Conservation (phyloP, 2,888 invertebrate genomes). For the Panopea generosa region DNA sequence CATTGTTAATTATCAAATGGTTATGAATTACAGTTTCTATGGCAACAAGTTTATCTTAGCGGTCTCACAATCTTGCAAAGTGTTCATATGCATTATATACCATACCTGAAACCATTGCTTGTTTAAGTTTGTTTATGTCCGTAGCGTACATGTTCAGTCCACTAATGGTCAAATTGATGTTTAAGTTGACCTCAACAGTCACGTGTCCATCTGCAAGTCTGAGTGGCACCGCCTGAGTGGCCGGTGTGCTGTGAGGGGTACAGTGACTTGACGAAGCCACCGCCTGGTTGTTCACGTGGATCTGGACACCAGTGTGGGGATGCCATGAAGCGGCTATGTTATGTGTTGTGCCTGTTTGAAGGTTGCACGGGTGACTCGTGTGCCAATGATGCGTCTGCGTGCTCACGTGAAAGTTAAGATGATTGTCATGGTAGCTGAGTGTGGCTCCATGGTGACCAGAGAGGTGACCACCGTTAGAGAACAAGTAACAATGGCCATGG, state of each 20-base stretch:
- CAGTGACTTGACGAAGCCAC: constrained; percentile 32
- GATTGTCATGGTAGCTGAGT: constrained; percentile 46
- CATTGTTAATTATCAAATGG: too few relatives aligned
- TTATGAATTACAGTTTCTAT: too few relatives aligned
- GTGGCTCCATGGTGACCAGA: constrained; percentile 48
- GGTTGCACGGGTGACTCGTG: constrained; percentile 15
- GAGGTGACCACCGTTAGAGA: constrained; percentile 50
- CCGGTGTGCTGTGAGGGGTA: constrained; percentile 13
- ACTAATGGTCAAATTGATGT: constrained; percentile 40
- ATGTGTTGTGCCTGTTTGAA: constrained; percentile 27
- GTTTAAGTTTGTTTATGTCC: neutral
- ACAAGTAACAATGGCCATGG: constrained; percentile 38
- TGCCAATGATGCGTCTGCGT: constrained; percentile 48
- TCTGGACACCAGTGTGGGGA: constrained; percentile 46
- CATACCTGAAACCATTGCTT: constrained; percentile 22
- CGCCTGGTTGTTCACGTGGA: constrained; percentile 43
- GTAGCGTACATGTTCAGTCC: constrained; percentile 39
- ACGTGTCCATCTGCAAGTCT: constrained; percentile 38
- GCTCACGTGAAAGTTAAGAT: constrained; percentile 28
- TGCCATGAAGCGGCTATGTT: constrained; percentile 53
- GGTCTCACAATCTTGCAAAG: too few relatives aligned
- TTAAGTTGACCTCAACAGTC: constrained; percentile 11
- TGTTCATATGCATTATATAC: too few relatives aligned
- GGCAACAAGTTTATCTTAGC: too few relatives aligned
- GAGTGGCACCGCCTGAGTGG: constrained; percentile 28